A percentile compares a stretch with the other conserved stretches of the same genome.
Evolutionary conservation across 1,140 invertebrate species (phyloP).

Genomic region (Caligus rogercresseyi): DNA sequence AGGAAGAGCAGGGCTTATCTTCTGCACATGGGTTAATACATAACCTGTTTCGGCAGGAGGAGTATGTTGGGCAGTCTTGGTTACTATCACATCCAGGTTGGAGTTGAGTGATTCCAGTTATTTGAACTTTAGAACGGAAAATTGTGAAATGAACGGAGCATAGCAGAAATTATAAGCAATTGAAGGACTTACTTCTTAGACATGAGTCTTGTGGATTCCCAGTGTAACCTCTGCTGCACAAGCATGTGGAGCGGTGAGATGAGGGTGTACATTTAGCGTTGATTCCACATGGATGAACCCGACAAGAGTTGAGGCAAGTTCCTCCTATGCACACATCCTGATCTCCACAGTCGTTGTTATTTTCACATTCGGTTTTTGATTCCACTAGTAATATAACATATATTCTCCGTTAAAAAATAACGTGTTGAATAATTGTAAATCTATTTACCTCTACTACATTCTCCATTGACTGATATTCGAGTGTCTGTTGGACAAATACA

Average conservation of each 20-base stretch:
- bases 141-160: conserved; percentile 34
- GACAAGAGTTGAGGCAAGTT: background rate
- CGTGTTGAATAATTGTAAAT: background rate
- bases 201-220: conserved; percentile 1
- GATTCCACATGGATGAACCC: conserved; percentile 22
- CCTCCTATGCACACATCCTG: background rate
- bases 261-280: conserved; percentile 59
- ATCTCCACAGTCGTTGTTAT: background rate
- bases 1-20: conserved; percentile 48
- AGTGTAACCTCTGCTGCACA: conserved; percentile 41
- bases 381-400: background rate
- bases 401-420: background rate
- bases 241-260: conserved; percentile 50
- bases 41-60: conserved; percentile 50
- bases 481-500: conserved; percentile 23
- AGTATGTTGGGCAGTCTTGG: conserved; percentile 49
- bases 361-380: background rate
- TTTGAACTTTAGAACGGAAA: conserved; percentile 37
- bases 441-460: background rate
- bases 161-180: conserved; percentile 25
- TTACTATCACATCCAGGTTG: conserved; percentile 42
- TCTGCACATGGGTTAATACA: conserved; percentile 45
- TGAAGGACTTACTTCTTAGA: background rate
- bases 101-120: conserved; percentile 31
- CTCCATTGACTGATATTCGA: background rate